These are phyloP conservation scores for Sitophilus oryzae DNA, from an alignment of 1,140 invertebrate genomes.

Conservation along the genomic window DNA sequence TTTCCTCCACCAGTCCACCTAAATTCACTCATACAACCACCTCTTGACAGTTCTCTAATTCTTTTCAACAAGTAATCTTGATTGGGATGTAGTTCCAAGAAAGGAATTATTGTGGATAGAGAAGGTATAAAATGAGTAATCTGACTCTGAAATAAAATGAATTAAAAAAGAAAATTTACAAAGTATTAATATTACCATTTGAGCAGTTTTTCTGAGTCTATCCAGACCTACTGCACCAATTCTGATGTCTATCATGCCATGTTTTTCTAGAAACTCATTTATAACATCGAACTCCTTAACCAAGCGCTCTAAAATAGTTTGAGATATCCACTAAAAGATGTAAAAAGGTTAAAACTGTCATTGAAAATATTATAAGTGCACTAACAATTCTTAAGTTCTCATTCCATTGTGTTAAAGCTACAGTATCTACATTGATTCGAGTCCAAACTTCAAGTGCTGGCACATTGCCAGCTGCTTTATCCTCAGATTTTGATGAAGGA, in stretches of 20 bases:
- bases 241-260: constrained; percentile 63
- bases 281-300: constrained; percentile 64
- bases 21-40: constrained; percentile 75
- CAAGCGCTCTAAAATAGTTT: constrained; percentile 66
- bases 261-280: constrained; percentile 58
- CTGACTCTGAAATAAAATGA: background rate
- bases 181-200: constrained; percentile 32
- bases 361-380: constrained; percentile 22
- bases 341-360: no score
- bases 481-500: constrained; percentile 44
- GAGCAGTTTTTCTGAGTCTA: constrained; percentile 61
- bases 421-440: constrained; percentile 54
- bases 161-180: background rate
- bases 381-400: constrained; percentile 58
- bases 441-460: constrained; percentile 53
- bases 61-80: constrained; percentile 77
- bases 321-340: constrained; percentile 65
- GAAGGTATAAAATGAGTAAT: constrained; percentile 56
- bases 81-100: constrained; percentile 70
- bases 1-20: constrained; percentile 71
- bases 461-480: constrained; percentile 46
- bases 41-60: constrained; percentile 67
- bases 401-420: constrained; percentile 59
- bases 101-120: constrained; percentile 64
- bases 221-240: constrained; percentile 65